phyloP scores from a whole-genome alignment of 2,113 vertebrate genomes.

The Xenopus tropicalis region DNA sequence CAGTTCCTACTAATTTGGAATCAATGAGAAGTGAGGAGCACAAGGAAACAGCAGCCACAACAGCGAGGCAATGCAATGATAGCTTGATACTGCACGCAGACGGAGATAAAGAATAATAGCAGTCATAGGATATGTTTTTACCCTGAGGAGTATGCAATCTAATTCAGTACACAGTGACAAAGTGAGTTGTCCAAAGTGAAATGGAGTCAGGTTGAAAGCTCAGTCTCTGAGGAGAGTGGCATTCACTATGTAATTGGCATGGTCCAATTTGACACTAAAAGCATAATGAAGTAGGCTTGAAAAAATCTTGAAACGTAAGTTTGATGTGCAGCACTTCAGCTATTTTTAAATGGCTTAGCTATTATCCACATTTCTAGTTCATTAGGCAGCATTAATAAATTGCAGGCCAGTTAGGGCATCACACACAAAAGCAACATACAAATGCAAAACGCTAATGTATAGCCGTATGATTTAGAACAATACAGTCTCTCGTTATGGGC shows the following conservation, averaged over 20 bases:
- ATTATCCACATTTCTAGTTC: no score
- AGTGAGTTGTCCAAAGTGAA: conserved; percentile 44
- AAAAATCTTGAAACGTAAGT: no score
- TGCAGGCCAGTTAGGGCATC: no score
- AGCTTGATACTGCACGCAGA: conserved; percentile 8
- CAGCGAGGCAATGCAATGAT: conserved; percentile 8
- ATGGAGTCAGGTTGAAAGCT: conserved; percentile 26
- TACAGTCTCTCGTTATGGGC: no score
- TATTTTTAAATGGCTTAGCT: no score
- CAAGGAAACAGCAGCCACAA: conserved; percentile 6
- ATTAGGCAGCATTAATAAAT: no score
- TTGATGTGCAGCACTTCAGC: no score
- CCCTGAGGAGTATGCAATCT: conserved; percentile 33
- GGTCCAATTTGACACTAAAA: conserved; percentile 12
- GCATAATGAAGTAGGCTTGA: background rate
- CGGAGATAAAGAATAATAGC: conserved; percentile 30
- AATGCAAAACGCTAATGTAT: no score
- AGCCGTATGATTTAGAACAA: no score
- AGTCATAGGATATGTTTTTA: conserved; percentile 8
- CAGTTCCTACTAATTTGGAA: conserved; percentile 40
- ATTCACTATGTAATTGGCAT: conserved; percentile 21
- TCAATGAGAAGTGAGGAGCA: conserved; percentile 34
- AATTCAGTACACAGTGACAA: conserved; percentile 31
- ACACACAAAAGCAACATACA: no score
- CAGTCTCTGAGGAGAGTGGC: conserved; percentile 14